Conservation (phyloP, 2,888 invertebrate genomes). For the Metellina segmentata region DNA sequence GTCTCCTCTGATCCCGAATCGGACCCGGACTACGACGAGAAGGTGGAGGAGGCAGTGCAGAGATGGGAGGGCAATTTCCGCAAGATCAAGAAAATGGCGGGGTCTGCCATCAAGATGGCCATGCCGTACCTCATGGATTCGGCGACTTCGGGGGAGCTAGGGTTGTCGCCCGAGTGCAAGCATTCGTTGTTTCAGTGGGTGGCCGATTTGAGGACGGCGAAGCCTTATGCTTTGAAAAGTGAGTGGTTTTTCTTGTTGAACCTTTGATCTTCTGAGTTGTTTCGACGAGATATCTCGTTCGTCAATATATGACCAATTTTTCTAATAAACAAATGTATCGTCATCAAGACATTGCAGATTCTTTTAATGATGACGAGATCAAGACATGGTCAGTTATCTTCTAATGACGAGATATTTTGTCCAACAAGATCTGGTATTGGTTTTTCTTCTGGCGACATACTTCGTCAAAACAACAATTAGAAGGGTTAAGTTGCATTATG, state of each 20-base stretch:
- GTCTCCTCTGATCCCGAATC: not conserved
- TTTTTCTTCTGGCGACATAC: too few relatives aligned
- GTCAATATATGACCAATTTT: too few relatives aligned
- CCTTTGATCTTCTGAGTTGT: too few relatives aligned
- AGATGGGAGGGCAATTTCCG: constrained; percentile 42
- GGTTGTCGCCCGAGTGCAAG: constrained; percentile 37
- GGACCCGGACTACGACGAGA: constrained; percentile 18
- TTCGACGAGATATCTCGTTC: too few relatives aligned
- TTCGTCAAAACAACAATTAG: not conserved
- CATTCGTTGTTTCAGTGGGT: constrained; percentile 55
- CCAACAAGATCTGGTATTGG: not conserved
- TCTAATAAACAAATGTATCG: too few relatives aligned
- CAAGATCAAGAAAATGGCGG: constrained; percentile 22
- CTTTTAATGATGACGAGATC: too few relatives aligned
- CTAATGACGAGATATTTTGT: too few relatives aligned
- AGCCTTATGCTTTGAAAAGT: constrained; percentile 70
- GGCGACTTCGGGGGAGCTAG: constrained; percentile 12
- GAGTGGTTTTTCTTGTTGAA: constrained; percentile 6
- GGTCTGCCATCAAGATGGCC: constrained; percentile 42
- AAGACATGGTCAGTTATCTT: too few relatives aligned
- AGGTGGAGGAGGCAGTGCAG: constrained; percentile 40
- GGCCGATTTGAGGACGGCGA: constrained; percentile 48
- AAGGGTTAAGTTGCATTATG: not conserved
- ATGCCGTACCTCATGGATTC: constrained; percentile 62
- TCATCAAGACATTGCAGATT: too few relatives aligned